Evolutionary conservation across 2,797 vertebrate genomes (phyloP), one percentile per base, ranked within the genome.

Genomic region (Spinus pinus): DNA sequence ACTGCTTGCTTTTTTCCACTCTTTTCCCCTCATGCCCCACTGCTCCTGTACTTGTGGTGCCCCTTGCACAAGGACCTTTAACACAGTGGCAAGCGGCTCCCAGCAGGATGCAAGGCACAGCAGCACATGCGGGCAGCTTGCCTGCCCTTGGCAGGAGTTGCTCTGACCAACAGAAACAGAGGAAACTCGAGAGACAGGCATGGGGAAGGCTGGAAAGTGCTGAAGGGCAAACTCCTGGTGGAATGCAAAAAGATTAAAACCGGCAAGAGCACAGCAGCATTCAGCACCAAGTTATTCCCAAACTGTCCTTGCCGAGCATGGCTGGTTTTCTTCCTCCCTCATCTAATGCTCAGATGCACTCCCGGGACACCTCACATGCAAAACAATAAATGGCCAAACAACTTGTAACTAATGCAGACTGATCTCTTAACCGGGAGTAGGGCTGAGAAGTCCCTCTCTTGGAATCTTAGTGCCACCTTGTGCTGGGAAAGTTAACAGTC

Each of bases 401-500:
- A 33, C 24, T 31, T 21, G 5, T 31, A 51, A 30, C 17, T 30
- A n/a, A 51, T 2, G 7, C 17, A 3, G 2, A 5, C 27, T 6
- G 17, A 13, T 21, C 33, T 57, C 60, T 11, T 27, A 12, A 23
- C 41, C 3, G 28, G 28, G 10, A 67, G 42, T 2, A 1, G 21
- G 10, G 31, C n/a, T 77, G 58, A 31, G 31, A 35, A 60, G 42
- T 24, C 15, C 41, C 33, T 75, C 25, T 31, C 46, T 69, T 11
- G 72, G 86, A 65, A 88, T 44, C 10, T 1, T 81, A 90, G 86
- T 72, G 95, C 94, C 95, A 93, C 89, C 95, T 83, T 60, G 91
- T 91, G 95, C 87, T 74, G 65, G 53, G 72, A 94, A 28, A 1
- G 1, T 37, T 13, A 73, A 47, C 12, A 53, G 47, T 2, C 60